phyloP scores from a whole-genome alignment of 1,140 invertebrate species.

The Trichogramma pretiosum region DNA sequence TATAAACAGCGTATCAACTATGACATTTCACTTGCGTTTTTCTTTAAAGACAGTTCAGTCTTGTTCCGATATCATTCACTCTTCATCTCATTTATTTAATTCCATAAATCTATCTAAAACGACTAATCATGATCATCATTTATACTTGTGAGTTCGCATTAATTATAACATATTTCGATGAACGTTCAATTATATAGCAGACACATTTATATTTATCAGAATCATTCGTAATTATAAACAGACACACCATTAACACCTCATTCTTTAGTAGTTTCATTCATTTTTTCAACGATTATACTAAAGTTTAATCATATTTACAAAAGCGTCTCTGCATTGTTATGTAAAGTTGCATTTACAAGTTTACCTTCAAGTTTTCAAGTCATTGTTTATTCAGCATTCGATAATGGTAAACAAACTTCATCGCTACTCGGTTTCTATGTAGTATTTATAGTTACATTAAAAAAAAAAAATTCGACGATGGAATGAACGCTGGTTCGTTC shows the following conservation, averaged over 20 bases:
- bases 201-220: slow-evolving; percentile 26
- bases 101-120: slow-evolving; percentile 15
- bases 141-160: no score
- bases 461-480: no score
- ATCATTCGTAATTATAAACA: slow-evolving; percentile 45
- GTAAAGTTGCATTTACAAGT: slow-evolving; percentile 17
- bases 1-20: slow-evolving; percentile 16
- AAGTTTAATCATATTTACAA: slow-evolving; percentile 41
- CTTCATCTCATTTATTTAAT: slow-evolving; percentile 11
- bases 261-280: no score
- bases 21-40: slow-evolving; percentile 4
- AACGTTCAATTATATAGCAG: slow-evolving; percentile 17
- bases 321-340: slow-evolving; percentile 33
- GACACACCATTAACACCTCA: slow-evolving; percentile 36
- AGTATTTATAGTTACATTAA: slow-evolving; percentile 1
- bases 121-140: no score
- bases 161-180: slow-evolving; percentile 26
- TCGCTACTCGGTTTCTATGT: slow-evolving; percentile 5
- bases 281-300: slow-evolving; percentile 38
- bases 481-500: slow-evolving; percentile 24
- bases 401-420: no score
- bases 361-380: no score
- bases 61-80: no score
- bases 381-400: no score
- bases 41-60: no score